Base-by-base conservation (phyloP, 2,797 vertebrate species). In the Onychomys leucogaster region DNA sequence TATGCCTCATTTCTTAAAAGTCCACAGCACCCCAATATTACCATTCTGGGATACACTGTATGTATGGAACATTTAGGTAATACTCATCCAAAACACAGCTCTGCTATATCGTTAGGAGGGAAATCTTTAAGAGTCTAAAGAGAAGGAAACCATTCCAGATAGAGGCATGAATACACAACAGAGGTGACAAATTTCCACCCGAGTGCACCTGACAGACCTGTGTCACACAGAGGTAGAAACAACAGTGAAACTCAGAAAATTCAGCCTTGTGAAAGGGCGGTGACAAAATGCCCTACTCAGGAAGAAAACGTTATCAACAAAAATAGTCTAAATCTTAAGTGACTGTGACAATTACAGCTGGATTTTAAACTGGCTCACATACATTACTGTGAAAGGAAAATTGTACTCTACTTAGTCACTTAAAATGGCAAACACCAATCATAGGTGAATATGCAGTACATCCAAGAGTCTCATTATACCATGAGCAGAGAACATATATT, bases 381-480 rank as follows among this genome's bases (percentile, higher is more conserved):
- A 23, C 82, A 73, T 49, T n/a, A 52, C 41, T 59, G 67, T 86
- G 46, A 89, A 82, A 14, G 52, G 65, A 91, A 91, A 81, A 67
- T 59, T 83, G 4, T 61, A 83, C 57, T 69, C 61, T 91, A n/a
- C n/a, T 61, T 37, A 65, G n/a, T 77, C 59, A 65, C 75, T 94
- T 94, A 76, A 95, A 89, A 27, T 69, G 82, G 14, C 75, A 97
- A 95, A 85, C 21, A 92, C 43, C 59, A 59, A 76, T 75, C 34
- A 41, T 73, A 16, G 90, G 61, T 89, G 69, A 43, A 78, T 87
- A 29, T 87, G 4, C 25, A 71, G 10, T 71, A 86, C 65, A 46
- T n/a, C n/a, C 32, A 90, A 21, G 23, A 67, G 17, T 61, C 59
- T 92, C 65, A 55, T 85, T 78, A 75, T 19, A 52, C 25, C 37